Evolutionary conservation across 2,797 vertebrate genomes (phyloP).

Genomic region (Pagetopsis macropterus): DNA sequence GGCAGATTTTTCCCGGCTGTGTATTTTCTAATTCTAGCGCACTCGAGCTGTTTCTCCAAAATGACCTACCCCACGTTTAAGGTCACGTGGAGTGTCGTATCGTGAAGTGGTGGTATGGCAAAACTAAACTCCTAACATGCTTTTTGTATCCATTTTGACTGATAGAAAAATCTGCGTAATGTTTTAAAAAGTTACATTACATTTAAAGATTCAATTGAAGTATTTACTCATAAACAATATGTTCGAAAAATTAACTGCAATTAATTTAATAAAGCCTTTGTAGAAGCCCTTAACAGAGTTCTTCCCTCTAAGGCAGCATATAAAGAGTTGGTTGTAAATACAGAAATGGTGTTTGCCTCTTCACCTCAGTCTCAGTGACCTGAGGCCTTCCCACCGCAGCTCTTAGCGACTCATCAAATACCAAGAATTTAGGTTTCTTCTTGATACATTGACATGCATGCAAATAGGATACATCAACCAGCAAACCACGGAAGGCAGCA

Average conservation of each 20-base stretch:
- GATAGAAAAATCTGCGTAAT: background rate
- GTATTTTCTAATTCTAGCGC: too few species aligned
- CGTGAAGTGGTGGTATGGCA: too few species aligned
- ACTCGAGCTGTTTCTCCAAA: too few species aligned
- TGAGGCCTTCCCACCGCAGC: background rate
- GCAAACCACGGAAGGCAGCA: slow-evolving; percentile 63
- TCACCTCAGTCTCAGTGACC: slow-evolving; percentile 1
- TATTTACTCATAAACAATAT: background rate
- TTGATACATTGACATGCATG: background rate
- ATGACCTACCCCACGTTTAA: too few species aligned
- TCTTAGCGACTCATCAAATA: slow-evolving; percentile 16
- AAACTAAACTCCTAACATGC: background rate
- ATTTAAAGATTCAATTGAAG: background rate
- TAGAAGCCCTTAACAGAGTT: background rate
- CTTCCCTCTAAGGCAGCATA: background rate
- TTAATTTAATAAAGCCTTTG: background rate
- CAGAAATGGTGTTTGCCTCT: background rate
- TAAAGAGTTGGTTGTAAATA: background rate
- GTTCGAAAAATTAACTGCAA: background rate
- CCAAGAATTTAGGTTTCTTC: slow-evolving; percentile 4
- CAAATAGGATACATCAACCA: slow-evolving; percentile 53
- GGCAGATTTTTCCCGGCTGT: too few species aligned
- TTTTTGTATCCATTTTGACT: background rate
- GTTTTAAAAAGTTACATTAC: background rate
- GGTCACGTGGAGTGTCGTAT: background rate